Base-by-base conservation (phyloP, 1,140 invertebrate species). In the Drosophila tropicalis region DNA sequence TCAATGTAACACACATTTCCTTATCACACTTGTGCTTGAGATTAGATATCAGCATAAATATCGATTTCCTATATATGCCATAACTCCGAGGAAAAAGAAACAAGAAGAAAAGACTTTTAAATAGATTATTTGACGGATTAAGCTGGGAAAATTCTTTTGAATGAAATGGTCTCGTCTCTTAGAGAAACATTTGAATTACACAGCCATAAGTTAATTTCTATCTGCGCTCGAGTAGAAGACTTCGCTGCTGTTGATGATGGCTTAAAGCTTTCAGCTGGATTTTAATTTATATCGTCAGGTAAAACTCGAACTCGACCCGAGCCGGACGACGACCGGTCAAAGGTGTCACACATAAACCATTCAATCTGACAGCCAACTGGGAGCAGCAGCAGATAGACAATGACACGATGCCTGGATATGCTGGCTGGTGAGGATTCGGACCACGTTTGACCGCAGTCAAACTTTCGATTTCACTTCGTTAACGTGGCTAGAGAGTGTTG, bases 331-430 rank as follows among this genome's bases (percentile, higher is more conserved):
- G 83, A 83, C 84, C 76, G 79, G 83, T 74, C 83, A 87, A 87
- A 87, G 84, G 83, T 87, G 83, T 89, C 84, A 76, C 83, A 89
- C 83, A 87, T 87, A 87, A 87, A 87, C 79, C 83, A 87, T 87
- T 87, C 83, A 89, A 87, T 89, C 83, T 87, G 83, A 87, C 83
- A 89, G 76, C 62, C 70, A 65, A 44, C 25, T 54, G 57, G 67
- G 51, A 34, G 60, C 36, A 12, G 47, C 13, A 40, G 40, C 57
- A 34, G 61, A 22, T 70, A 55, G 61, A 56, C 39, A 63, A 72
- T 70, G 72, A 75, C 72, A 74, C 44, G 17, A 36, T 58, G 69
- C 54, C 67, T 32, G 44, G 29, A 5, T 29, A 29, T 29, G 29
- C 15, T 57, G 58, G 70, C 54, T 51, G 62, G 57, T 82, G 70